Percentiles rank a stretch among this genome's conserved stretches.
These are phyloP conservation scores for Alexandromys fortis DNA, from an alignment of 2,113 vertebrate genomes.

Conservation along the genomic window DNA sequence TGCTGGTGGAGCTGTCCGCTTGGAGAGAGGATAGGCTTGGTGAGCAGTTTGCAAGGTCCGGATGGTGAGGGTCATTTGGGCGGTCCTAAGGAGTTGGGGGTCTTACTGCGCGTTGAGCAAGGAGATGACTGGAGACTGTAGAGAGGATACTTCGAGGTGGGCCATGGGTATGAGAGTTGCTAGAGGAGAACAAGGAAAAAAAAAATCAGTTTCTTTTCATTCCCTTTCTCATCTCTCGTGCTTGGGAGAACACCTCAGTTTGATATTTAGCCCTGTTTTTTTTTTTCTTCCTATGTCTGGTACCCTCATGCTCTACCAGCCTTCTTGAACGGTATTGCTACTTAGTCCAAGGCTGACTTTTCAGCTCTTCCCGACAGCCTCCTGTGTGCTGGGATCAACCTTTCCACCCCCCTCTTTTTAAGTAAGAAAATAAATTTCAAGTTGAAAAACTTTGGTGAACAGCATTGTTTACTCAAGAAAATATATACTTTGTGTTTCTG, in stretches of 20 bases:
- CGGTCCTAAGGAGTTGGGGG: background rate
- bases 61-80: background rate
- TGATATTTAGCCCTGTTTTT: background rate
- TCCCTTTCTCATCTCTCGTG: background rate
- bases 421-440: conserved; percentile 17
- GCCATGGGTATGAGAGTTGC: background rate
- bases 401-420: background rate
- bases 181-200: background rate
- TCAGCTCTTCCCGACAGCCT: background rate
- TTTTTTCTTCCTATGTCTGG: background rate
- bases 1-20: background rate
- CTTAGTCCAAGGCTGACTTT: background rate
- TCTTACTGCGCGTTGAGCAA: background rate
- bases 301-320: background rate
- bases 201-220: background rate
- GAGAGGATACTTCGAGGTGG: background rate
- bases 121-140: background rate
- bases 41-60: background rate
- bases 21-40: background rate
- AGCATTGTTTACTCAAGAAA: background rate
- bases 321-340: background rate
- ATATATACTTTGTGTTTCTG: background rate
- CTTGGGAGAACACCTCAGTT: background rate
- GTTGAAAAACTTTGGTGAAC: conserved; percentile 14
- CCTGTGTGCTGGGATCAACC: background rate